Evolutionary conservation across 2,113 vertebrate species (phyloP), one percentile per base, ranked within the genome.

Genomic region (Sitta europaea): DNA sequence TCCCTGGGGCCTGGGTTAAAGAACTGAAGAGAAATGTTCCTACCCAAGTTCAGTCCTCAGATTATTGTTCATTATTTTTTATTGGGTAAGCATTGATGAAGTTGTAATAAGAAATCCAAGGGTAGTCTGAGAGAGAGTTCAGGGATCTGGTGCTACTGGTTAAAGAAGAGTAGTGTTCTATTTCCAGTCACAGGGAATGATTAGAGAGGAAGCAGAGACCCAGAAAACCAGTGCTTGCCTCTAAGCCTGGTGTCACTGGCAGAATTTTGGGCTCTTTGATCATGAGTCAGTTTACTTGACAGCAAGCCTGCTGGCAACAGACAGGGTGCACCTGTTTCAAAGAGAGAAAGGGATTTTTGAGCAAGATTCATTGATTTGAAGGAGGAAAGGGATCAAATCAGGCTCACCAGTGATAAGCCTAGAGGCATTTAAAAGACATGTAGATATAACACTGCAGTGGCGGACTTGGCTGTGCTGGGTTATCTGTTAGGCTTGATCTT

Each of bases 81-180:
- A 12, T 29, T 1, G 1, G 3, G 9, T 21, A 38, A 20, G 4
- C 10, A 10, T 7, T 38, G 51, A 38, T 33, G 19, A 73, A 45
- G 10, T 16, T 51, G 12, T 50, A 43, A 50, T 6, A 28, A 28
- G 27, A 51, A 58, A 51, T 45, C 23, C 9, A 10, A 38, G 19
- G 11, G 2, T n/a, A 45, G n/a, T 29, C 20, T 2, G 2, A 38
- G 6, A 43, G 7, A 38, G 4, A 18, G 1, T 74, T 53, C 23
- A 18, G 24, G 20, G 20, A 2, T 20, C 29, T 67, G 38, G 16
- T 47, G 18, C 19, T 36, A 43, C 11, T 29, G 33, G 9, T 45
- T 40, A 53, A 53, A 81, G 24, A 12, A n/a, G 20, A 45, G 9
- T 8, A n/a, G 7, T 25, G 27, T 8, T 51, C n/a, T 53, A 11